Base-by-base conservation (phyloP, 1,140 invertebrate genomes). In the Venturia canescens region DNA sequence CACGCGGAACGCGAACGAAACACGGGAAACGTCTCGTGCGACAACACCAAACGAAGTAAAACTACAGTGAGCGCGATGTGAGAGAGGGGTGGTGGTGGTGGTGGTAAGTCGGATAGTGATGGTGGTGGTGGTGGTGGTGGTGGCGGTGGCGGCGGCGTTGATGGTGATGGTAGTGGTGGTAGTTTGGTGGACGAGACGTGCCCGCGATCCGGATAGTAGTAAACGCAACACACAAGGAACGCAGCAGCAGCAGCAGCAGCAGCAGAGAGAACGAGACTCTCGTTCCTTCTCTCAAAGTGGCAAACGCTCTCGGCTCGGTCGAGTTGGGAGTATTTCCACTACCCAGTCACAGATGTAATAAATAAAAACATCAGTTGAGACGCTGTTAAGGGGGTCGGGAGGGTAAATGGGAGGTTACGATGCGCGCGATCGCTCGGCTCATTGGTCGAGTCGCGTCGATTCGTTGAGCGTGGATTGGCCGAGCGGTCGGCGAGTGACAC, bases 281-380 rank as follows among this genome's bases (percentile, higher is more conserved):
- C 90, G 90, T 90, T 91, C 66, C 66, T 69, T 69, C 66, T 69
- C 92, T 91, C 91, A 91, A 92, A 92, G 91, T 91, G 91, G 91
- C 90, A 92, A 90, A 90, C 91, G 93, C 91, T 90, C 90, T 90
- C 53, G 75, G 53, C 91, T 92, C 92, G 91, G 91, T 92, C 91
- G 86, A 90, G 90, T 90, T 89, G 87, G 87, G 90, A 90, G 90
- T 91, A 91, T 92, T 92, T 91, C 91, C 91, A 92, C 91, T 92
- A 93, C 92, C 90, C 91, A 92, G 93, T 92, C 93, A 93, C 93
- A 93, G 93, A 93, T 93, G 93, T 93, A 94, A 94, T 94, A 94
- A 94, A 94, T 94, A 94, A 94, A 94, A 94, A 94, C 93, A 93
- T 92, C 91, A 90, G 89, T 92, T 91, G 92, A 92, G 93, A 91